Conservation (phyloP, 2,888 invertebrate species). For the Pristionchus mayeri region DNA sequence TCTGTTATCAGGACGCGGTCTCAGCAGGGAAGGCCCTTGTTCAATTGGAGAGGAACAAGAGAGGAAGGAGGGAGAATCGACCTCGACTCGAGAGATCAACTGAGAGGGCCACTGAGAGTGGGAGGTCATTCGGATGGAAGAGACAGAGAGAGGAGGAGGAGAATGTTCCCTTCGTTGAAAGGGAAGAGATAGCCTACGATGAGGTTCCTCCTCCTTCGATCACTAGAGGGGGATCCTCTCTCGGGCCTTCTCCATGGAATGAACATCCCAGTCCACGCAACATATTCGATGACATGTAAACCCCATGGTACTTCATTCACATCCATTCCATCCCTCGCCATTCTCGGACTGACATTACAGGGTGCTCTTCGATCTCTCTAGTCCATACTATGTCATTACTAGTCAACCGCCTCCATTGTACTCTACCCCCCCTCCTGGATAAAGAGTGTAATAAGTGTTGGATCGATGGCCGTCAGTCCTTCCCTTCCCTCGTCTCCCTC, state of each 20-base stretch:
- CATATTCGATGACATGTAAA: constrained; percentile 65
- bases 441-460: constrained; percentile 41
- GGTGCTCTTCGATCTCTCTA: constrained; percentile 25
- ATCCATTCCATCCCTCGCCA: not conserved
- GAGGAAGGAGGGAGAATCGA: constrained; percentile 55
- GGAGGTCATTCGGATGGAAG: constrained; percentile 25
- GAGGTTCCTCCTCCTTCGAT: not conserved
- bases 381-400: constrained; percentile 26
- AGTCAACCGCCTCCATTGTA: constrained; percentile 21
- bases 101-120: not conserved
- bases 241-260: constrained; percentile 34
- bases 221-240: constrained; percentile 42
- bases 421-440: not conserved
- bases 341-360: not conserved
- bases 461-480: constrained; percentile 10
- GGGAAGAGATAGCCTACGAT: constrained; percentile 35
- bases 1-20: constrained; percentile 58
- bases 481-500: not conserved
- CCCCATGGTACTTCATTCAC: not conserved
- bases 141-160: constrained; percentile 11
- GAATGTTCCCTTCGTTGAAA: constrained; percentile 28
- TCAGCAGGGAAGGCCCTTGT: constrained; percentile 63
- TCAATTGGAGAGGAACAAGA: constrained; percentile 63
- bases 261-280: constrained; percentile 62
- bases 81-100: constrained; percentile 1